Conservation (phyloP, 2,113 vertebrate genomes). For the Epinephelus lanceolatus region DNA sequence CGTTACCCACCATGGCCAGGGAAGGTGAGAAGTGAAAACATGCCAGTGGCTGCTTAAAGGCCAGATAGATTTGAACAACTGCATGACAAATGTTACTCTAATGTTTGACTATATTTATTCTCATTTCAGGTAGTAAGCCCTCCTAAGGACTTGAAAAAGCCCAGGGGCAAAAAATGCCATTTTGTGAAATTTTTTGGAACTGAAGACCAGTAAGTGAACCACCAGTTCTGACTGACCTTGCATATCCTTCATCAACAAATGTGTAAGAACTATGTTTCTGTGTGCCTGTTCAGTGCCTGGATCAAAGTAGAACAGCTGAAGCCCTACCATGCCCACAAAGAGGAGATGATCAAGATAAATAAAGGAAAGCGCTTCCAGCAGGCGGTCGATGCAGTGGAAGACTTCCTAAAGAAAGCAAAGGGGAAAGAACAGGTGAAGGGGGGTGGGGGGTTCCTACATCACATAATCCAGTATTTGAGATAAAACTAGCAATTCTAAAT, state of each 20-base stretch:
- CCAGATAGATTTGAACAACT: background rate
- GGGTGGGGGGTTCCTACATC: too few species aligned
- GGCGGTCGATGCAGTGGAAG: slow-evolving; percentile 97
- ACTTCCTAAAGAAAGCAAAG: slow-evolving; percentile 96
- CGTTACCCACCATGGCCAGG: slow-evolving; percentile 99
- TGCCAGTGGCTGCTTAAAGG: background rate
- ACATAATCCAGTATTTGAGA: background rate
- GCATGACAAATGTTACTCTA: too few species aligned
- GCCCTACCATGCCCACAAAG: slow-evolving; percentile 97
- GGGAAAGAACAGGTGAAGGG: slow-evolving; percentile 92
- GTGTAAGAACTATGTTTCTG: slow-evolving; percentile 14
- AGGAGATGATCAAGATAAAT: slow-evolving; percentile 99
- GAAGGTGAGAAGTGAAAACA: slow-evolving; percentile 87
- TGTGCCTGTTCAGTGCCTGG: slow-evolving; percentile 90
- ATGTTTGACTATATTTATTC: background rate
- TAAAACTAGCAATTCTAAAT: background rate
- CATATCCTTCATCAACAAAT: background rate
- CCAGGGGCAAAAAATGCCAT: slow-evolving; percentile 98
- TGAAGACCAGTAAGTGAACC: slow-evolving; percentile 94
- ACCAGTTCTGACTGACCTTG: background rate
- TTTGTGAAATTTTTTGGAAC: slow-evolving; percentile 99
- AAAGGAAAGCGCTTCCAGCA: slow-evolving; percentile 99
- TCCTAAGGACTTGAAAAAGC: slow-evolving; percentile 98
- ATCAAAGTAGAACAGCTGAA: slow-evolving; percentile 99
- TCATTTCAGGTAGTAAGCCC: slow-evolving; percentile 94